Conservation (phyloP, 92 coral and sea anemone genomes). For the Pocillopora meandrina region DNA sequence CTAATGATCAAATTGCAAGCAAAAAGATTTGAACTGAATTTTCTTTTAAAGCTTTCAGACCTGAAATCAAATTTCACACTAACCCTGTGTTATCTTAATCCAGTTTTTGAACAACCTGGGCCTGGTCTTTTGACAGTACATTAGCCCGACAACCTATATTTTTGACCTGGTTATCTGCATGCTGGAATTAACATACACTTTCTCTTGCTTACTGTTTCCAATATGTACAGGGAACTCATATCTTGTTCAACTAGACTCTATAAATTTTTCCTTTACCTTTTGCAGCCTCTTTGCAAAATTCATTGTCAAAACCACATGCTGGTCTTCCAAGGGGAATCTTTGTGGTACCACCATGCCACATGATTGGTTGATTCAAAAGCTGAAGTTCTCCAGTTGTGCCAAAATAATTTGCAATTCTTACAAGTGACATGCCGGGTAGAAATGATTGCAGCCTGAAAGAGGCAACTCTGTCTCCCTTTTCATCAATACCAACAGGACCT, state of each 20-base stretch:
- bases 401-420: constrained; percentile 48
- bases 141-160: too few relatives aligned
- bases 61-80: too few relatives aligned
- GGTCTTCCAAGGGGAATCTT: constrained; percentile 78
- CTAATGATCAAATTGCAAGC: too few relatives aligned
- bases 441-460: constrained; percentile 49
- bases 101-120: too few relatives aligned
- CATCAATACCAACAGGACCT: constrained; percentile 60
- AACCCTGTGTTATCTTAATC: too few relatives aligned
- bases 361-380: constrained; percentile 42
- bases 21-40: too few relatives aligned
- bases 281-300: constrained; percentile 51
- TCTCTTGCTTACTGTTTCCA: background rate
- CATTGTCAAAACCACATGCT: constrained; percentile 75
- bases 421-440: background rate
- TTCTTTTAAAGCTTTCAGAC: too few relatives aligned
- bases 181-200: too few relatives aligned
- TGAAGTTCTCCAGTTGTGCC: constrained; percentile 48
- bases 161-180: too few relatives aligned
- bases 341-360: constrained; percentile 79
- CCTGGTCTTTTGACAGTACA: too few relatives aligned
- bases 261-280: constrained; percentile 42
- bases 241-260: background rate
- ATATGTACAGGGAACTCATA: background rate
- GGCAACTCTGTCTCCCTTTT: constrained; percentile 67